phyloP scores from a whole-genome alignment of 2,113 vertebrate species.

The Chamaea fasciata region DNA sequence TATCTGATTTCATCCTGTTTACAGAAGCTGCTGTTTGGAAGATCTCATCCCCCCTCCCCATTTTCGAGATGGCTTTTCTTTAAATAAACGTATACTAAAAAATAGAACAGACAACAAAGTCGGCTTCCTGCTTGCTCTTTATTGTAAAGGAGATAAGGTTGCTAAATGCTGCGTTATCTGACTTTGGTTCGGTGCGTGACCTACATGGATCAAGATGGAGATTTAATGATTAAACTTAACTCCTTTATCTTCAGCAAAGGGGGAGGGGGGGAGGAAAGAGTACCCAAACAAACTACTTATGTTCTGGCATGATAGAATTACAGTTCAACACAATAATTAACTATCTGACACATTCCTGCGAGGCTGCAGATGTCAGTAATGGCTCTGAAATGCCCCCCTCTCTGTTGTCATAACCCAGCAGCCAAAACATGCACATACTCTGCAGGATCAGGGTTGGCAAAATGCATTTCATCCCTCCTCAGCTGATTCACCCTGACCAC shows the following conservation, averaged over 20 bases:
- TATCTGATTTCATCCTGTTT: constrained; percentile 80
- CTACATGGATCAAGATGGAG: constrained; percentile 63
- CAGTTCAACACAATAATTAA: constrained; percentile 72
- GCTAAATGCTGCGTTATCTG: constrained; percentile 32
- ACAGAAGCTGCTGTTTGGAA: constrained; percentile 70
- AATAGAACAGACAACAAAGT: not conserved
- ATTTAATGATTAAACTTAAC: constrained; percentile 60
- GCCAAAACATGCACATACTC: not conserved
- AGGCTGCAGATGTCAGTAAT: constrained; percentile 58
- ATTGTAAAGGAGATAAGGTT: not conserved
- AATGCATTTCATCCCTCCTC: not conserved
- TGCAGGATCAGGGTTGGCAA: not conserved
- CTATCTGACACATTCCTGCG: constrained; percentile 64
- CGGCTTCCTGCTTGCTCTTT: not conserved
- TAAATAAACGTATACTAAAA: constrained; percentile 53
- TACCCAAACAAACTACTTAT: constrained; percentile 44
- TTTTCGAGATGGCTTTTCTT: constrained; percentile 44
- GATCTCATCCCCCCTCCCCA: not conserved
- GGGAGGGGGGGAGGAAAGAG: not conserved
- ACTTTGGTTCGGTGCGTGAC: constrained; percentile 30
- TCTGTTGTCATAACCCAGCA: constrained; percentile 50
- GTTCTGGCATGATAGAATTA: constrained; percentile 43
- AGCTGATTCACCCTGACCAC: not conserved
- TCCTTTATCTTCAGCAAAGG: constrained; percentile 57
- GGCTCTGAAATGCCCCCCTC: constrained; percentile 45